Percentiles rank a stretch among this genome's conserved stretches.
Evolutionary conservation across 2,113 vertebrate genomes (phyloP).

Genomic region (Callaeas wilsoni): DNA sequence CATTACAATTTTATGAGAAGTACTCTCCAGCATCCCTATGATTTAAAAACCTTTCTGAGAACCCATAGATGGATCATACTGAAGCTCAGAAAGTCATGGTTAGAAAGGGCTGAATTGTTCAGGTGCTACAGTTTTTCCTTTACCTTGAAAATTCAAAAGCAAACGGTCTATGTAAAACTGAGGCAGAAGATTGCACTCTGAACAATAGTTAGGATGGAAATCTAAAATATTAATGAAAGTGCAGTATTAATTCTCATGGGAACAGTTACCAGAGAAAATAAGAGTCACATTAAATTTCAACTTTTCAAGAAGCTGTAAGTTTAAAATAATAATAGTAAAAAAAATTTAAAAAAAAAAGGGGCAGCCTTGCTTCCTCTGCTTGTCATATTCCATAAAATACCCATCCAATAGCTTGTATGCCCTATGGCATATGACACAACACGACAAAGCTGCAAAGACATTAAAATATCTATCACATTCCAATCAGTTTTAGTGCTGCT

Average conservation of each 20-base stretch:
- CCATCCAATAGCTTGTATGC: not conserved
- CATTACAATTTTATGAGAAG: not conserved
- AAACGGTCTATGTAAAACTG: not conserved
- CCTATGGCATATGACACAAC: not conserved
- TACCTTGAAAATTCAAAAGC: not conserved
- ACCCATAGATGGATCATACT: not conserved
- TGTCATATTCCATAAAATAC: not conserved
- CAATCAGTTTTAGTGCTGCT: not conserved
- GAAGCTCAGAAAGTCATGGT: not conserved
- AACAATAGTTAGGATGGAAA: not conserved
- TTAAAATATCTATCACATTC: not conserved
- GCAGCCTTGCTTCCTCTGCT: not conserved
- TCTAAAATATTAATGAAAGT: not conserved
- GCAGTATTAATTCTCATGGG: not conserved
- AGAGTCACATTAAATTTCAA: not conserved
- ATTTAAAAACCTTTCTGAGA: not conserved
- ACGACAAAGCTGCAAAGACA: not conserved
- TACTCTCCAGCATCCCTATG: not conserved
- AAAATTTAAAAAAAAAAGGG: rapidly evolving
- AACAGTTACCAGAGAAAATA: not conserved
- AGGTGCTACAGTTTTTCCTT: not conserved
- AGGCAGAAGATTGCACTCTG: not conserved
- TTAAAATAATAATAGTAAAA: not conserved
- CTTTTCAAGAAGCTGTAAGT: not conserved
- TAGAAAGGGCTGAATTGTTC: not conserved